Percentiles rank a stretch among this genome's conserved stretches.
Conservation (phyloP, 2,113 vertebrate genomes). For the Coptodon bakossiorum region DNA sequence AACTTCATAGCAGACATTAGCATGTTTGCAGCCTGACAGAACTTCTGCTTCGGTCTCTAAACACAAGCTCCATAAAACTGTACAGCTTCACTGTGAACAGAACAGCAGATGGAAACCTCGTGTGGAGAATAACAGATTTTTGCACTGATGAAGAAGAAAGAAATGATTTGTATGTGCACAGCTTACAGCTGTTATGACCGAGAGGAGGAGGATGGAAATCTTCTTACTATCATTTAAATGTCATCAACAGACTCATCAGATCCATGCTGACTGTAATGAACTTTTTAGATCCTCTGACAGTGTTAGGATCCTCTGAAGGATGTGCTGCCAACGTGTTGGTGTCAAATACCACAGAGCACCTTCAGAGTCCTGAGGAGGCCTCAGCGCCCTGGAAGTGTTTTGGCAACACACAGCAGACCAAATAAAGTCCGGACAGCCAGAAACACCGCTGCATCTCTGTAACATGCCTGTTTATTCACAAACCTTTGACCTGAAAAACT, state of each 20-base stretch:
- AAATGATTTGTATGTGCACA: neutral
- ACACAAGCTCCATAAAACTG: neutral
- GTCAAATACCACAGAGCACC: neutral
- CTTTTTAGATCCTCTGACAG: neutral
- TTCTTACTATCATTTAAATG: neutral
- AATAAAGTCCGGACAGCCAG: neutral
- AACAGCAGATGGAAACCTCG: neutral
- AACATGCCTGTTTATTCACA: accelerated
- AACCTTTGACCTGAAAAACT: neutral
- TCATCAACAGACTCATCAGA: neutral
- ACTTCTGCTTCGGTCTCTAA: neutral
- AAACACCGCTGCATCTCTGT: accelerated
- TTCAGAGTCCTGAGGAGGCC: neutral
- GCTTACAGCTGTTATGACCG: neutral
- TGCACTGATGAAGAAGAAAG: neutral
- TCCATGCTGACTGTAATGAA: neutral
- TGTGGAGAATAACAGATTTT: neutral
- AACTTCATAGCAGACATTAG: too few relatives aligned
- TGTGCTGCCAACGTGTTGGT: neutral
- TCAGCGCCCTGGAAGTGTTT: accelerated
- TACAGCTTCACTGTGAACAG: neutral
- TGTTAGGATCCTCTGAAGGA: neutral
- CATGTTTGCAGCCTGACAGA: too few relatives aligned
- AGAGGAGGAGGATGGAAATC: neutral
- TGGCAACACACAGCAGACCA: neutral